These are phyloP conservation scores for Zaprionus ornatus DNA, from an alignment of 1,140 invertebrate species.

Conservation along the genomic window DNA sequence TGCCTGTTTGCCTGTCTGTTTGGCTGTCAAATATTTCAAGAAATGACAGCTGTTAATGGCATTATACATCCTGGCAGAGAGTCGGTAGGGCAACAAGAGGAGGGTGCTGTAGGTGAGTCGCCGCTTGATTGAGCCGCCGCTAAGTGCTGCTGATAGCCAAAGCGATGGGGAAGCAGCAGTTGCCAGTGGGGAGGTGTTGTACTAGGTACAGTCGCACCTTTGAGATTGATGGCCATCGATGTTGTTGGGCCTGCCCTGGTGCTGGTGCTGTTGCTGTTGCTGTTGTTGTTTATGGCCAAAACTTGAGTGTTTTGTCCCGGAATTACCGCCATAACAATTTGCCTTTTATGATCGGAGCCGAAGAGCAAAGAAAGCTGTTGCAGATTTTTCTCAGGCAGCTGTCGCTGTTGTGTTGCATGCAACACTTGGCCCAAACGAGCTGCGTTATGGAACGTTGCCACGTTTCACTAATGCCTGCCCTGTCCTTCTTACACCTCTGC, in stretches of 20 bases:
- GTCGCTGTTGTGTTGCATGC: slow-evolving; percentile 19
- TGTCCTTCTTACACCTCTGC: neutral
- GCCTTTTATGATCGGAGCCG: slow-evolving; percentile 50
- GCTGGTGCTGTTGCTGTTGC: slow-evolving; percentile 2
- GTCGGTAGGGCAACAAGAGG: neutral
- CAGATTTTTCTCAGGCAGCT: slow-evolving; percentile 29
- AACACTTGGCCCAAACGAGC: slow-evolving; percentile 39
- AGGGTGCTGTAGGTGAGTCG: slow-evolving; percentile 31
- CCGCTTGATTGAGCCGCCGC: slow-evolving; percentile 30
- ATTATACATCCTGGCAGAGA: slow-evolving; percentile 56
- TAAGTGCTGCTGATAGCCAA: slow-evolving; percentile 40
- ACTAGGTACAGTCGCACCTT: slow-evolving; percentile 23
- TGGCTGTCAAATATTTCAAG: slow-evolving; percentile 75
- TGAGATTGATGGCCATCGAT: slow-evolving; percentile 38
- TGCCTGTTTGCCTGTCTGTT: slow-evolving; percentile 24
- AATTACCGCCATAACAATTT: slow-evolving; percentile 53
- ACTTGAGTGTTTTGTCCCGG: slow-evolving; percentile 38
- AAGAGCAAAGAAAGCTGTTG: slow-evolving; percentile 40
- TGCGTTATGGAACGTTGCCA: slow-evolving; percentile 27
- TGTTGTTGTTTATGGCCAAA: slow-evolving; percentile 38
- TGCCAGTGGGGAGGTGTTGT: neutral
- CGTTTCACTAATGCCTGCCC: neutral
- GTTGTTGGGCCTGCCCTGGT: no score
- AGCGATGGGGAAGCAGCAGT: neutral
- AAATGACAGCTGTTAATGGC: slow-evolving; percentile 80